Evolutionary conservation across 2,113 vertebrate species (phyloP).

Genomic region (Ctenodactylus gundi): DNA sequence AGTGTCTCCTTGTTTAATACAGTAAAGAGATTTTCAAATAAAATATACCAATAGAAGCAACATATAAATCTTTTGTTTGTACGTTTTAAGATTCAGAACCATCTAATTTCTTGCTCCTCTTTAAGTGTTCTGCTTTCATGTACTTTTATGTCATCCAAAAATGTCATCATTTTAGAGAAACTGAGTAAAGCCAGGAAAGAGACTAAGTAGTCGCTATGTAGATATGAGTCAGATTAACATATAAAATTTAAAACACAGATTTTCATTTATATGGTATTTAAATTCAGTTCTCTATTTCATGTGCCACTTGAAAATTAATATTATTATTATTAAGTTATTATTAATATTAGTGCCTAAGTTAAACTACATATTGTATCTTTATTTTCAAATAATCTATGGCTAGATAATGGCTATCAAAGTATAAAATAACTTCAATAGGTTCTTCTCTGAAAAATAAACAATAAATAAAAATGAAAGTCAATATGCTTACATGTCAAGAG

Average conservation of each 20-base stretch:
- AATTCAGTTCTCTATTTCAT: background rate
- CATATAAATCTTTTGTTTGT: background rate
- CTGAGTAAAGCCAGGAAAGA: background rate
- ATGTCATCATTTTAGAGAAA: conserved; percentile 7
- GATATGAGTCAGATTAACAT: background rate
- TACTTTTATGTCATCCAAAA: background rate
- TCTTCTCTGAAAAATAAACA: background rate
- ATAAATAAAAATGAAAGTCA: background rate
- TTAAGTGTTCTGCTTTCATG: background rate
- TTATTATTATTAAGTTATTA: background rate
- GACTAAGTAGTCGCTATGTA: background rate
- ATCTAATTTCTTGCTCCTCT: background rate
- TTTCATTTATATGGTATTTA: background rate
- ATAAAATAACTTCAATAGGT: background rate
- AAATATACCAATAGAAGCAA: conserved; percentile 38
- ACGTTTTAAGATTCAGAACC: conserved; percentile 14
- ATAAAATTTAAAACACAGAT: background rate
- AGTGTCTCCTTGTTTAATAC: conserved; percentile 59
- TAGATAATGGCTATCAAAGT: conserved; percentile 10
- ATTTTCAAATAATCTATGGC: conserved; percentile 19
- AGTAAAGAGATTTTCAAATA: conserved; percentile 65
- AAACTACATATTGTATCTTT: background rate
- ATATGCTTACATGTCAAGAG: background rate
- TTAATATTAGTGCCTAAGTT: background rate
- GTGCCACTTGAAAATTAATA: background rate